phyloP scores from a whole-genome alignment of 2,888 invertebrate genomes.

The Phasia obesa region DNA sequence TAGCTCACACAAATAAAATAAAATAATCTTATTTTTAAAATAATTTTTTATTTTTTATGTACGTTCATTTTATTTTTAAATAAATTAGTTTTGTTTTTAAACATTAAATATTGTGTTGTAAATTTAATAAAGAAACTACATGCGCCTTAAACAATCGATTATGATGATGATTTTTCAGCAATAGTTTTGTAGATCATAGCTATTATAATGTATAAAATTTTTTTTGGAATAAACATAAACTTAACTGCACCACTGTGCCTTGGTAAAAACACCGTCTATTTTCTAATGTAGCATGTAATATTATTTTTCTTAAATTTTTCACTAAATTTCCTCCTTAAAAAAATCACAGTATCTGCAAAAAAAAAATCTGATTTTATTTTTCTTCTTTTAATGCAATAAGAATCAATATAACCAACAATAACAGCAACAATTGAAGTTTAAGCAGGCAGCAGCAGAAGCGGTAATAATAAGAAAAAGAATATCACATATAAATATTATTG shows the following conservation, averaged over 20 bases:
- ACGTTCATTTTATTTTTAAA: too few relatives aligned
- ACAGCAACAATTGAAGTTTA: slow-evolving; percentile 31
- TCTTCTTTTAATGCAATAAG: slow-evolving; percentile 61
- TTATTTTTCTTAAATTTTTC: background rate
- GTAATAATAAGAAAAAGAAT: background rate
- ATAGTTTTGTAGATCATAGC: too few relatives aligned
- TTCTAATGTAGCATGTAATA: background rate
- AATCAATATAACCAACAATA: slow-evolving; percentile 59
- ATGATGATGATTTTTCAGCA: too few relatives aligned
- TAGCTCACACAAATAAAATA: too few relatives aligned
- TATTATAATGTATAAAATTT: too few relatives aligned
- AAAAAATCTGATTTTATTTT: slow-evolving; percentile 7
- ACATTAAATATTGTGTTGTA: too few relatives aligned
- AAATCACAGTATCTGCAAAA: background rate
- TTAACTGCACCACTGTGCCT: background rate
- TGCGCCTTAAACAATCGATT: too few relatives aligned
- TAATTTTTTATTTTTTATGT: too few relatives aligned
- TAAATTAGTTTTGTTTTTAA: too few relatives aligned
- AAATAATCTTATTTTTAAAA: too few relatives aligned
- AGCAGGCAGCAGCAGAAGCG: background rate
- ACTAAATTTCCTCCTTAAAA: background rate
- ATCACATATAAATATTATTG: slow-evolving; percentile 58
- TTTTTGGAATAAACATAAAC: too few relatives aligned
- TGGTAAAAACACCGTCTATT: background rate
- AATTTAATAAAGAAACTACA: too few relatives aligned